A percentile compares a stretch with the other conserved stretches of the same genome.
These are phyloP conservation scores for Rattus rattus DNA, from an alignment of 2,113 vertebrate genomes.

Conservation along the genomic window DNA sequence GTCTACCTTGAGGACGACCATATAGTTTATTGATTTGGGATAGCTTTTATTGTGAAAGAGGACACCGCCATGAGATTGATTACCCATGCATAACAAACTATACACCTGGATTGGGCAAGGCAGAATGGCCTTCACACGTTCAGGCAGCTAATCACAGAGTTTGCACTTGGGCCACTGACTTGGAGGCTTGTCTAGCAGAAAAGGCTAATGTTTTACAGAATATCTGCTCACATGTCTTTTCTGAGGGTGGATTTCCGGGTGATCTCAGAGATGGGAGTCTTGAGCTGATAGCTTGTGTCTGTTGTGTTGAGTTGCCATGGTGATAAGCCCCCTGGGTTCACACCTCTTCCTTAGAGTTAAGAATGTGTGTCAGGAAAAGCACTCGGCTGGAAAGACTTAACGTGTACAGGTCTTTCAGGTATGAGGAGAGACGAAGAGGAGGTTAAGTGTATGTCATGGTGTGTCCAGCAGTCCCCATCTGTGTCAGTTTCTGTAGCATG, in stretches of 20 bases:
- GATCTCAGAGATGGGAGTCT: neutral
- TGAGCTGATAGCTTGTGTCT: neutral
- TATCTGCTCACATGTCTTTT: slow-evolving; percentile 37
- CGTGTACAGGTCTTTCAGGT: neutral
- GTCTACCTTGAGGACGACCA: neutral
- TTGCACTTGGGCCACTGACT: neutral
- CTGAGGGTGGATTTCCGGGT: neutral
- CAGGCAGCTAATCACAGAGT: neutral
- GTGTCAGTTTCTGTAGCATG: neutral
- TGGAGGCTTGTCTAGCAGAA: neutral
- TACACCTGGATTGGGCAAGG: neutral
- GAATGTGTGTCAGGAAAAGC: neutral
- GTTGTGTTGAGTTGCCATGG: slow-evolving; percentile 49
- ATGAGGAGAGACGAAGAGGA: neutral
- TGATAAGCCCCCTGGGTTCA: neutral
- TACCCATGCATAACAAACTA: neutral
- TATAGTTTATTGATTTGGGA: neutral
- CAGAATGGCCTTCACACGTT: neutral
- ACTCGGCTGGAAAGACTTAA: neutral
- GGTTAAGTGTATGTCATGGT: neutral
- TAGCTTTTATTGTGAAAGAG: slow-evolving; percentile 19
- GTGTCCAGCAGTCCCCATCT: neutral
- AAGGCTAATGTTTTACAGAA: slow-evolving; percentile 1
- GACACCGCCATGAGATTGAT: neutral
- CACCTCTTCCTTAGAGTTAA: neutral